phyloP scores from a whole-genome alignment of 2,113 vertebrate species.

The Scopus umbretta region DNA sequence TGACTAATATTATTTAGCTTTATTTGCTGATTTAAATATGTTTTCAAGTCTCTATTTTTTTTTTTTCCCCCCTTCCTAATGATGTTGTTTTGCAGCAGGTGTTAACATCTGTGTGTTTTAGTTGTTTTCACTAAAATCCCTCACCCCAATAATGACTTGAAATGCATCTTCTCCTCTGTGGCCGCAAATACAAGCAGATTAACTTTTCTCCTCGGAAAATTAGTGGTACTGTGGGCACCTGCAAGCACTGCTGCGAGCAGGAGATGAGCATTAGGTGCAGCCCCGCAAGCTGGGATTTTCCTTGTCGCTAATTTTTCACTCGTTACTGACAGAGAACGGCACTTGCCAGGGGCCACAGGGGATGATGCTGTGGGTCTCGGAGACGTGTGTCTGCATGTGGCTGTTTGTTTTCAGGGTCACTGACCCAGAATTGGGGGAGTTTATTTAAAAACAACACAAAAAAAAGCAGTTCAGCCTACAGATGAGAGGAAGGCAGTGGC shows the following conservation, averaged over 20 bases:
- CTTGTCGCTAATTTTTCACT: not conserved
- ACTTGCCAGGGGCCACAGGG: not conserved
- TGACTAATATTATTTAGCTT: not conserved
- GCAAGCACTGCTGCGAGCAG: not conserved
- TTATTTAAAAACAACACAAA: not conserved
- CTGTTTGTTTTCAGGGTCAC: not conserved
- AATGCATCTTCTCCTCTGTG: not conserved
- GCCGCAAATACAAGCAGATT: not conserved
- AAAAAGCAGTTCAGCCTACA: not conserved
- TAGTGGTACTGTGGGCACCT: not conserved
- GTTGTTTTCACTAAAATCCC: not conserved
- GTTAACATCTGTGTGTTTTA: not conserved
- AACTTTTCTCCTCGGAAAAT: slow-evolving; percentile 37
- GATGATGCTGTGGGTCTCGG: not conserved
- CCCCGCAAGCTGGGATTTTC: not conserved
- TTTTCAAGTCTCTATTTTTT: not conserved
- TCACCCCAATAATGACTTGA: not conserved
- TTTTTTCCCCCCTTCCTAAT: not conserved
- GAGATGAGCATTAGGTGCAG: not conserved
- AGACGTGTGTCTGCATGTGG: not conserved
- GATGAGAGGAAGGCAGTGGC: not conserved
- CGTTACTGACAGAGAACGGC: not conserved
- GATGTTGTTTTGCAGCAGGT: not conserved
- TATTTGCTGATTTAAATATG: not conserved
- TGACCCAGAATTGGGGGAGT: not conserved